phyloP scores from a whole-genome alignment of 2,113 vertebrate species.

The Conger conger region DNA sequence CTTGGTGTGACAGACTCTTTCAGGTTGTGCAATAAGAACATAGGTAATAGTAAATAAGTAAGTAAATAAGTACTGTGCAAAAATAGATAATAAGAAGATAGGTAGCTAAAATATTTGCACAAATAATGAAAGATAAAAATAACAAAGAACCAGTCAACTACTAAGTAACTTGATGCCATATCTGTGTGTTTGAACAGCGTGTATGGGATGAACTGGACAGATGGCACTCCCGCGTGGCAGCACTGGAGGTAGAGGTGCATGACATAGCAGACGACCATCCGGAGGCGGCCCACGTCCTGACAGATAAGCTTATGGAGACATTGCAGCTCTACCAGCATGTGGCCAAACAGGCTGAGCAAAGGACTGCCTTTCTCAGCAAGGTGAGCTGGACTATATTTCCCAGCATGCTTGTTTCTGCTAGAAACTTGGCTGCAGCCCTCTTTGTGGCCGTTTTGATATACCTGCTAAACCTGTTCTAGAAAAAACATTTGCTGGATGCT shows the following conservation, averaged over 20 bases:
- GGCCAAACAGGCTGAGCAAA: slow-evolving; percentile 79
- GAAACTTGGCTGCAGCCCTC: background rate
- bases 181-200: slow-evolving; percentile 61
- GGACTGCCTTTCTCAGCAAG: slow-evolving; percentile 85
- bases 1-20: too few relatives aligned
- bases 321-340: slow-evolving; percentile 78
- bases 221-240: slow-evolving; percentile 81
- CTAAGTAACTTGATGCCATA: background rate
- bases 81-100: too few relatives aligned
- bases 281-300: slow-evolving; percentile 70
- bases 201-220: slow-evolving; percentile 86
- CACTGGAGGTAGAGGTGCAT: slow-evolving; percentile 82
- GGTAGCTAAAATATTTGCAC: too few relatives aligned
- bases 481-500: background rate
- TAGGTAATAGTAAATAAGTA: too few relatives aligned
- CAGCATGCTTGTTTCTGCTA: background rate
- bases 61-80: too few relatives aligned
- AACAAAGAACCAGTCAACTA: too few relatives aligned
- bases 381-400: slow-evolving; percentile 51
- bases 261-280: slow-evolving; percentile 79
- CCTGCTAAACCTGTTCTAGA: slow-evolving; percentile 15
- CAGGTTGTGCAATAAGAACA: too few relatives aligned
- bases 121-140: too few relatives aligned
- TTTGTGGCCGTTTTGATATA: background rate
- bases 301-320: slow-evolving; percentile 75